Base-by-base conservation (phyloP, 2,113 vertebrate genomes). In the Cyanoramphus novaezelandiae region DNA sequence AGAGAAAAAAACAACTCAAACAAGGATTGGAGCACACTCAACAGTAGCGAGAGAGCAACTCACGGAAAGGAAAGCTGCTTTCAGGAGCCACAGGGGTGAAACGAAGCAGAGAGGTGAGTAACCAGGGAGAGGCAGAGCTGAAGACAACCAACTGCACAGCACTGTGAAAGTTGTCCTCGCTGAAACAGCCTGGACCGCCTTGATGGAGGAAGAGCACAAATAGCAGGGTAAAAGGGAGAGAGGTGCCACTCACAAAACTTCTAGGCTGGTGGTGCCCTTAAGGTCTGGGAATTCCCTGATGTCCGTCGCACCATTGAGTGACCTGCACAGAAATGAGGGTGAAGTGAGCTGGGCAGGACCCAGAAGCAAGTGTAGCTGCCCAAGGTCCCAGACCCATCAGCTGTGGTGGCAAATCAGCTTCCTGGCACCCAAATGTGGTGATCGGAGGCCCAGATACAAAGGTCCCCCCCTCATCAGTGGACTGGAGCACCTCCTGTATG, bases 261-360 rank as follows among this genome's bases (percentile, higher is more conserved):
- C 98, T 96, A 99, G 98, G 96, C 98, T 99, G 92, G 98, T 99
- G 95, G 99, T 99, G 98, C 99, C 99, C 97, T 99, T 99, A 37
- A 99, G 98, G 96, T 99, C 98, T 1, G 99, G 99, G 94, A 99
- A 99, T 93, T 99, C 98, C 96, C 96, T 98, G 96, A 99, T 99
- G 96, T 99, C 98, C 0, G 97, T 98, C 46, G 99, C 99, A 57
- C 99, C 99, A 4, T 99, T 99, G 92, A 99, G 98, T 3, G 99
- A 99, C 89, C 99, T 99, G 96, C 75, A 94, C 96, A 76, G 28
- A 83, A 50, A 95, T 1, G 13, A 25, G 13, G 10, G 7, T n/a
- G 59, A 47, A 9, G n/a, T 62, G 80, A 93, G 68, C 9, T 16
- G 80, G 53, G 19, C 57, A 67, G 25, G 33, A 33, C 6, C 31